These are phyloP conservation scores for Atrichornis clamosus DNA, from an alignment of 2,113 vertebrate species.

Conservation along the genomic window DNA sequence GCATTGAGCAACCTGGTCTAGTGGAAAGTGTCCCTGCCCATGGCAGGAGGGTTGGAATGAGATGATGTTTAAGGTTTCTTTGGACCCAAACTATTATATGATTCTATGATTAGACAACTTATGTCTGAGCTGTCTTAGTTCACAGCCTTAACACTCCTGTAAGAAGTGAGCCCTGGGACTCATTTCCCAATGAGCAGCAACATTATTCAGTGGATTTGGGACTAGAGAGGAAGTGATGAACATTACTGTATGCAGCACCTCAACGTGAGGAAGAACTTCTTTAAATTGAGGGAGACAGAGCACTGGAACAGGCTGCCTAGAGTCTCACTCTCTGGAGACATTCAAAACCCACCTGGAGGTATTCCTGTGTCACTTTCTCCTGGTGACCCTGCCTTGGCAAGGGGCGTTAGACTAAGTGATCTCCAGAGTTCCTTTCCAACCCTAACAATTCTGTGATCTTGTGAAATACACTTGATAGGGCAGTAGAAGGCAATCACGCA, in stretches of 20 bases:
- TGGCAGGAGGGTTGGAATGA: not conserved
- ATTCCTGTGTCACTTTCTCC: fast-evolving
- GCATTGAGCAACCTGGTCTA: not conserved
- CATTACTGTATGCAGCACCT: not conserved
- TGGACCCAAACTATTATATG: not conserved
- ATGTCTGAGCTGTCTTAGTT: not conserved
- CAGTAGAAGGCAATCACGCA: not conserved
- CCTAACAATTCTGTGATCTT: not conserved
- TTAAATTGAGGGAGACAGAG: not conserved
- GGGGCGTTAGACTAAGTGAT: not conserved
- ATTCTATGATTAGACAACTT: not conserved
- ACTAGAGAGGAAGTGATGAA: not conserved
- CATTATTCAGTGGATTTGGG: not conserved
- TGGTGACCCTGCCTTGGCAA: not conserved
- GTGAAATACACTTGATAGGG: not conserved
- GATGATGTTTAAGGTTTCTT: not conserved
- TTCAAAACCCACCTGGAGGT: not conserved
- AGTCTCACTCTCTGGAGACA: not conserved
- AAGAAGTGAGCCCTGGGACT: not conserved
- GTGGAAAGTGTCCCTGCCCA: not conserved
- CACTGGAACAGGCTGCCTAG: not conserved
- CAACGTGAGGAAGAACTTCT: not conserved
- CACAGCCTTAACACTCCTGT: not conserved
- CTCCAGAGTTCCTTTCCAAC: not conserved
- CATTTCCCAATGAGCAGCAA: not conserved